These are phyloP conservation scores for Microcebus murinus DNA, from an alignment of 2,113 vertebrate species.

Conservation along the genomic window DNA sequence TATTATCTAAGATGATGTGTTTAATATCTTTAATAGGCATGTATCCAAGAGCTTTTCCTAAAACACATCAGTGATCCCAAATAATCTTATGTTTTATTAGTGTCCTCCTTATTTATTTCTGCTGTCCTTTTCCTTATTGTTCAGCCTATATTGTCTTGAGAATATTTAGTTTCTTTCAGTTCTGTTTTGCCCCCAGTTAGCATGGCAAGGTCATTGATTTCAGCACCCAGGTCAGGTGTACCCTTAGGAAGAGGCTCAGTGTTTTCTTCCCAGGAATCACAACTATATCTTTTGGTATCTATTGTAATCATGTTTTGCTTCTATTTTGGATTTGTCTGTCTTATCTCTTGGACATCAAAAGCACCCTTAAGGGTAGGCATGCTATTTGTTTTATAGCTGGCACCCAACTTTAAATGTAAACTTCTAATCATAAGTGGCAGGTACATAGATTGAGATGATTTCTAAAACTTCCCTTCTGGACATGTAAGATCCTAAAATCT, in stretches of 20 bases:
- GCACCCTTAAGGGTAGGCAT: neutral
- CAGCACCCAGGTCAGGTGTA: neutral
- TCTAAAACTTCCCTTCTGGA: slow-evolving; percentile 17
- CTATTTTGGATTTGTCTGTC: slow-evolving; percentile 62
- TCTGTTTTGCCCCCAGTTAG: neutral
- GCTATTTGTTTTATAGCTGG: slow-evolving; percentile 27
- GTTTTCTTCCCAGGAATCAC: neutral
- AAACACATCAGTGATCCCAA: neutral
- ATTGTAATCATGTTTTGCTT: neutral
- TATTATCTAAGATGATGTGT: neutral
- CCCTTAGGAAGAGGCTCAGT: neutral
- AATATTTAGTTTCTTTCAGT: slow-evolving; percentile 7
- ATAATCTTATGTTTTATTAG: neutral
- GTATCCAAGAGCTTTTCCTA: neutral
- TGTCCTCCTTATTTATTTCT: neutral
- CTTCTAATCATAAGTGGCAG: slow-evolving; percentile 49
- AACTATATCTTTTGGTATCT: slow-evolving; percentile 28
- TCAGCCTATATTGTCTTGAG: neutral
- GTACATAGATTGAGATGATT: neutral
- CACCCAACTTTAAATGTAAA: slow-evolving; percentile 37
- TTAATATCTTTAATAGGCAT: neutral
- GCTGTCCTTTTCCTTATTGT: neutral
- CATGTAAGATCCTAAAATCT: slow-evolving; percentile 29
- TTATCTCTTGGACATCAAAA: slow-evolving; percentile 59
- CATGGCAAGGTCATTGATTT: neutral